Base-by-base conservation (phyloP, 2,888 invertebrate species). In the Lissocephala sabroskyi region DNA sequence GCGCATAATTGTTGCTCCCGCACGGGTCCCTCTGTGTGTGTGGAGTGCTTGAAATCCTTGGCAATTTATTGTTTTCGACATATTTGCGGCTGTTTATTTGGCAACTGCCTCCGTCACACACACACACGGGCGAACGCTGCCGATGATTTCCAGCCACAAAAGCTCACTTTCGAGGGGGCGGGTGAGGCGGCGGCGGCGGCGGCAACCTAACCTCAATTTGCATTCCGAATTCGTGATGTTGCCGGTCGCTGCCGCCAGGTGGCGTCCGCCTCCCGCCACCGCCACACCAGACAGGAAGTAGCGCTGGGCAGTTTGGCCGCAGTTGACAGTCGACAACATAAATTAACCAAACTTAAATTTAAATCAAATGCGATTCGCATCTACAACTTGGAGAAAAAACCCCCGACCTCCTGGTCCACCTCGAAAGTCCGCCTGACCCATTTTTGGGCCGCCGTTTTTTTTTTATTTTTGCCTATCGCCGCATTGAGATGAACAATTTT, bases 271-370 rank as follows among this genome's bases (percentile, higher is more conserved):
- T n/a, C n/a, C n/a, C n/a, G n/a, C n/a, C n/a, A n/a, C n/a, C n/a
- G n/a, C n/a, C n/a, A n/a, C n/a, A n/a, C 23, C 23, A 23, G 71
- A 64, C 67, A 68, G 68, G 68, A 68, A 68, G 76, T 65, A 49
- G 54, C 47, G n/a, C n/a, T n/a, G n/a, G n/a, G n/a, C n/a, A n/a
- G n/a, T n/a, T 35, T 47, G 49, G 46, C 63, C 66, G 74, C 0
- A 7, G 3, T 58, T 75, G 75, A 67, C 67, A 67, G 67, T 57
- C 41, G 45, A 57, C 76, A 71, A 76, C 77, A 71, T 74, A 77
- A 77, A 71, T 71, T 77, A 71, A 64, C 71, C 71, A 71, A 60
- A 77, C 66, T 66, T 70, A 62, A 70, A 71, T 71, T 71, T 74
- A 71, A 71, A 71, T 71, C 77, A 77, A 74, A 74, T 52, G 75